Evolutionary conservation across 2,113 vertebrate species (phyloP), one percentile per base, ranked within the genome.

Genomic region (Pomatostomus ruficeps): DNA sequence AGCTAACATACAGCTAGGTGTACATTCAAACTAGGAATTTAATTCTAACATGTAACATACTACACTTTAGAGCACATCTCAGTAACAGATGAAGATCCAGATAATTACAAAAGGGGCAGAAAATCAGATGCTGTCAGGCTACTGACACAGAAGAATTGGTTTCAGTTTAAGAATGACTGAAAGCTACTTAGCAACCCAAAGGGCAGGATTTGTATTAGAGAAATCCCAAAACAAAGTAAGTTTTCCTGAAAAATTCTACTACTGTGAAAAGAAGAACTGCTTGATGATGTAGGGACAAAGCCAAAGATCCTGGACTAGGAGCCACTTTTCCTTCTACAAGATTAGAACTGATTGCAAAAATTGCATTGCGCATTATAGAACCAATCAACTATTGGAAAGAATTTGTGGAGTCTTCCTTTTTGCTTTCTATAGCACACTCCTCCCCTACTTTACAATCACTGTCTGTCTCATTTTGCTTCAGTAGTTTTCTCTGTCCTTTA

Each of bases 211-310:
- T 85, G 20, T 15, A 14, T 59, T 81, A 17, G 72, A 68, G 48
- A 43, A 95, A 91, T 45, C 19, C 20, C 29, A 59, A 93, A 48
- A 58, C 38, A 49, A 57, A 92, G 8, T 8, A 59, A 38, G 20
- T 67, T 86, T 80, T 65, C 66, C 51, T 82, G 65, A 93, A 97
- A 96, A 93, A 67, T 70, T 73, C 52, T 95, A n/a, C 66, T 92
- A 70, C 63, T 73, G 33, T 33, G 42, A 89, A 91, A 85, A 79
- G 42, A 89, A 89, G 25, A 73, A 75, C 7, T 28, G 9, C 25
- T 38, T 68, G 52, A 52, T 2, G 4, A 83, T 5, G 8, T 1
- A 88, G 18, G 22, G 19, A 82, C 45, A 72, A 83, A 83, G 42
- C 18, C 36, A 89, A 42, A 65, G 28, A 75, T 38, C 14, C 46